These are phyloP conservation scores for Amiota mariae DNA, from an alignment of 2,888 invertebrate genomes.

Conservation along the genomic window DNA sequence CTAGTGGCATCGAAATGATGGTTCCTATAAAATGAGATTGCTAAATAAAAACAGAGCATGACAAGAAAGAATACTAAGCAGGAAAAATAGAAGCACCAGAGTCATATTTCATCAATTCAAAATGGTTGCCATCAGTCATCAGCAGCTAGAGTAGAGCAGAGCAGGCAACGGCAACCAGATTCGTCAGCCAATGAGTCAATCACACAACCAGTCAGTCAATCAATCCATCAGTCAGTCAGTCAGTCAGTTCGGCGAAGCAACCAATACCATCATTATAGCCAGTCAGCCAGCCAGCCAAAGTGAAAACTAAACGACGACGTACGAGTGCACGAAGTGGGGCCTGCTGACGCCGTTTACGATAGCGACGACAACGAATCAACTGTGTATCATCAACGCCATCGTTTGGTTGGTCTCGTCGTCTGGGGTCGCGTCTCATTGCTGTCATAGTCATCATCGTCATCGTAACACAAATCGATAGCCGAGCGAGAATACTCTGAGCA, in stretches of 20 bases:
- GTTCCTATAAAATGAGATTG: too few relatives aligned
- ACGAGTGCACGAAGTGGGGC: constrained; percentile 33
- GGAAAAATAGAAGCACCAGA: too few relatives aligned
- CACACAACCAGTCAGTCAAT: constrained; percentile 8
- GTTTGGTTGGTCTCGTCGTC: constrained; percentile 30
- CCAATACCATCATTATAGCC: neutral
- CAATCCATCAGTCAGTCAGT: neutral
- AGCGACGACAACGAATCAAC: constrained; percentile 49
- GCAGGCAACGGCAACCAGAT: too few relatives aligned
- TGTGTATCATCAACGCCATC: constrained; percentile 3
- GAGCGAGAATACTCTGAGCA: neutral
- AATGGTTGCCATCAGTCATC: constrained; percentile 26
- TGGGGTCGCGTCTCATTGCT: too few relatives aligned
- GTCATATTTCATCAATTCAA: constrained; percentile 33
- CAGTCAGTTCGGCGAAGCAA: neutral
- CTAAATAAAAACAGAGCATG: too few relatives aligned
- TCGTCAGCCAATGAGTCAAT: too few relatives aligned
- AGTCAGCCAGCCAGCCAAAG: neutral
- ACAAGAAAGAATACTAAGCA: too few relatives aligned
- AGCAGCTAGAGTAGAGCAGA: too few relatives aligned
- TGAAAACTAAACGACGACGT: neutral
- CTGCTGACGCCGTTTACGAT: constrained; percentile 44
- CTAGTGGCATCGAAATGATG: too few relatives aligned
- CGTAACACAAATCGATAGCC: constrained; percentile 20
- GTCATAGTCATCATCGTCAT: too few relatives aligned